Percentiles rank a stretch among this genome's conserved stretches.
Conservation (phyloP, 2,888 invertebrate species). For the Ischnura elegans region DNA sequence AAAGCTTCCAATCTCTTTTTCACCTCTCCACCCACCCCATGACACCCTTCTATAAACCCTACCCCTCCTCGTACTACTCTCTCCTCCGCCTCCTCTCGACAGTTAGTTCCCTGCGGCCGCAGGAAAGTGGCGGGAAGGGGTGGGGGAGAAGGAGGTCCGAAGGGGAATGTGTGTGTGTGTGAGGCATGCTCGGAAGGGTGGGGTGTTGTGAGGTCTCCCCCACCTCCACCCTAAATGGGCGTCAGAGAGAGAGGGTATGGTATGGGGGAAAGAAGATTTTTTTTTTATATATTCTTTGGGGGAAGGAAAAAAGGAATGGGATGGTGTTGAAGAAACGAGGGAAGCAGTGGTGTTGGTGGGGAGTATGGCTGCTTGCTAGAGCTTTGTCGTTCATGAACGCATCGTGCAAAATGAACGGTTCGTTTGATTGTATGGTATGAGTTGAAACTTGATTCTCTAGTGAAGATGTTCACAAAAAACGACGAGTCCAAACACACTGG, state of each 20-base stretch:
- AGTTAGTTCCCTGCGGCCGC: slow-evolving; percentile 65
- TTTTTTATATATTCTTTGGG: background rate
- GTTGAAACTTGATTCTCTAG: too few relatives aligned
- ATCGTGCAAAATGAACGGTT: too few relatives aligned
- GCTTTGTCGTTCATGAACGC: too few relatives aligned
- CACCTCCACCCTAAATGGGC: slow-evolving; percentile 16
- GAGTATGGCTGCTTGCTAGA: too few relatives aligned
- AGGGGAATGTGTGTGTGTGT: background rate
- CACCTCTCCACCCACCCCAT: slow-evolving; percentile 15
- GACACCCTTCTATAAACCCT: slow-evolving; percentile 8
- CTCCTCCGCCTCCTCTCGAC: slow-evolving; percentile 34
- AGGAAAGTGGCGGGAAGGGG: slow-evolving; percentile 46
- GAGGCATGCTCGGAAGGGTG: background rate
- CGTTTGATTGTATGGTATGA: too few relatives aligned
- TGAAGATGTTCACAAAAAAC: too few relatives aligned
- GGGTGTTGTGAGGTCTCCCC: background rate
- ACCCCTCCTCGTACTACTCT: background rate
- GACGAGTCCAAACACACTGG: too few relatives aligned
- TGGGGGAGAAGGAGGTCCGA: background rate
- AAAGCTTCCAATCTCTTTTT: slow-evolving; percentile 44
- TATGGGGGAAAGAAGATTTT: background rate
- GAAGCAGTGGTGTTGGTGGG: background rate
- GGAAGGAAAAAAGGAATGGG: too few relatives aligned
- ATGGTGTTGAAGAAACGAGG: slow-evolving; percentile 24
- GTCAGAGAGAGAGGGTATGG: background rate